These are phyloP conservation scores for Pampusana beccarii DNA, from an alignment of 2,113 vertebrate species.

Conservation along the genomic window DNA sequence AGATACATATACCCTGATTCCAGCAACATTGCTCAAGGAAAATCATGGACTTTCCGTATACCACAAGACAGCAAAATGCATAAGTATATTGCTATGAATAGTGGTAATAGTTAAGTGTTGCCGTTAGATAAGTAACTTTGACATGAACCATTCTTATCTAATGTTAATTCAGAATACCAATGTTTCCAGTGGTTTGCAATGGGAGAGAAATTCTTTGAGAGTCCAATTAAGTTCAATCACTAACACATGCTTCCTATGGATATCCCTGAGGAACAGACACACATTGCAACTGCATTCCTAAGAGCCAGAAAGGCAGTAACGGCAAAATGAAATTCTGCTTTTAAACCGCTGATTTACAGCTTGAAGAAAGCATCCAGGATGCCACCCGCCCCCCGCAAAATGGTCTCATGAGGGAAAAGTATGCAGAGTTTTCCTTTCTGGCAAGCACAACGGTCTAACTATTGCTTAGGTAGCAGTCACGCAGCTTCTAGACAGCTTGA, in stretches of 20 bases:
- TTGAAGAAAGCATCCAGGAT: background rate
- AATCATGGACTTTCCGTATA: background rate
- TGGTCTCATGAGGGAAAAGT: background rate
- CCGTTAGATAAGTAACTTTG: background rate
- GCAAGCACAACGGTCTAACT: background rate
- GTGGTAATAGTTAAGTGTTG: background rate
- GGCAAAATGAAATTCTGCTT: constrained; percentile 10
- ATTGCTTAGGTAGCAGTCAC: background rate
- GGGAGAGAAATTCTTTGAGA: background rate
- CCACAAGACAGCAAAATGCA: background rate
- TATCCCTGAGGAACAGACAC: background rate
- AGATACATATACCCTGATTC: background rate
- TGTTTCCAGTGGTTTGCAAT: background rate
- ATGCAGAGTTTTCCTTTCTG: background rate
- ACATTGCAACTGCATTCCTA: background rate
- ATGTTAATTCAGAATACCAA: background rate
- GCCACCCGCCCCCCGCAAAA: background rate
- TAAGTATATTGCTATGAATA: background rate
- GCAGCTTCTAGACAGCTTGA: background rate
- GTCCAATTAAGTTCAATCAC: background rate
- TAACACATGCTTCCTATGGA: background rate
- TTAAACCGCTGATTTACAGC: background rate
- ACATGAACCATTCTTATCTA: background rate
- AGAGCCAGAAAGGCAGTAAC: background rate
- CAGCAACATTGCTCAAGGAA: background rate